Percentiles rank a stretch among this genome's conserved stretches.
These are phyloP conservation scores for Emydocephalus ijimae DNA, from an alignment of 2,113 vertebrate species.

Conservation along the genomic window DNA sequence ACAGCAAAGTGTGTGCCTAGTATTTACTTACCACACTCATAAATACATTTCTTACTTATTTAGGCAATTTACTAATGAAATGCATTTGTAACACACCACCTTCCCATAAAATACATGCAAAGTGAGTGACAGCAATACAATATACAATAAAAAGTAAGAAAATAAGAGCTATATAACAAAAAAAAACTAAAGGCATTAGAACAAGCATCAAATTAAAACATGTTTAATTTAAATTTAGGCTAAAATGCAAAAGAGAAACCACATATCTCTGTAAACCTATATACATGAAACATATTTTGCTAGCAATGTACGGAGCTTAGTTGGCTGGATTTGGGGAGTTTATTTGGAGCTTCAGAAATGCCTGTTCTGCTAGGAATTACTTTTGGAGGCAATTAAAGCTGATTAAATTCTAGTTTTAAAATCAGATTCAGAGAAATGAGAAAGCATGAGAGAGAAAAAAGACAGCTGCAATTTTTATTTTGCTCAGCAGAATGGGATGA, in stretches of 20 bases:
- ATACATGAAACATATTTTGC: background rate
- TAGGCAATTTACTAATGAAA: background rate
- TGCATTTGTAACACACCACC: background rate
- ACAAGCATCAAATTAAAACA: background rate
- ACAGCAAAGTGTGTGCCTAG: constrained; percentile 52
- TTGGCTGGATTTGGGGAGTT: background rate
- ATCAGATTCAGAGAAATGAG: background rate
- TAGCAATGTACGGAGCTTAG: background rate
- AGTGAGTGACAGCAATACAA: background rate
- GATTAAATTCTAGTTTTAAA: background rate
- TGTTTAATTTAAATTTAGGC: background rate
- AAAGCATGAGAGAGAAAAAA: background rate
- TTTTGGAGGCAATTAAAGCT: background rate
- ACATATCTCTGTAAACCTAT: background rate
- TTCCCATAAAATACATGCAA: background rate
- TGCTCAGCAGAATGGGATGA: background rate
- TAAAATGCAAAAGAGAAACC: background rate
- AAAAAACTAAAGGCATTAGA: background rate
- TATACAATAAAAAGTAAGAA: background rate
- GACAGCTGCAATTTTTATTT: background rate
- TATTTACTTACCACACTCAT: constrained; percentile 50
- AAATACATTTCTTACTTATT: constrained; percentile 16
- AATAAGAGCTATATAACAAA: background rate
- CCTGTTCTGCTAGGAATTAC: background rate
- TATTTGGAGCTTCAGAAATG: background rate